Evolutionary conservation across 2,888 invertebrate genomes (phyloP).

Genomic region (Monochamus alternatus): DNA sequence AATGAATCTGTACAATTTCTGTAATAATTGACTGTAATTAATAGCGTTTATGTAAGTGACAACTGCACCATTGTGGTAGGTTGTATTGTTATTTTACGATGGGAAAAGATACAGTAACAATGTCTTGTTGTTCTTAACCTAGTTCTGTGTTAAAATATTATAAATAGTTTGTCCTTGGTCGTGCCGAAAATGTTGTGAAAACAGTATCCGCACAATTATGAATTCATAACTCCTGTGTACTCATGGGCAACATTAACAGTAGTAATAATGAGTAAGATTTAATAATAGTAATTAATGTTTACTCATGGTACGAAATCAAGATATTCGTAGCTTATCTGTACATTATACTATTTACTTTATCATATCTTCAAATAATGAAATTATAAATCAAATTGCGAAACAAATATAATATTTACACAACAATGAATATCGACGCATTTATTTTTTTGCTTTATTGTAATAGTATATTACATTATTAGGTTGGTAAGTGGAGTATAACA

Average conservation of each 20-base stretch:
- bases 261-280: no score
- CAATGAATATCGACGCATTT: no score
- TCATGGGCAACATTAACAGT: neutral
- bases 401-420: no score
- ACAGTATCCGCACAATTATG: neutral
- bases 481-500: no score
- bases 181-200: slow-evolving; percentile 13
- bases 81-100: neutral
- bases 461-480: no score
- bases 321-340: no score
- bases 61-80: neutral
- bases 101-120: neutral
- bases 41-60: neutral
- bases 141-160: neutral
- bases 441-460: no score
- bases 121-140: slow-evolving; percentile 2
- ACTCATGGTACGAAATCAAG: no score
- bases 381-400: no score
- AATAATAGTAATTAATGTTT: no score
- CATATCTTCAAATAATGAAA: no score
- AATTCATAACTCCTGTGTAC: neutral
- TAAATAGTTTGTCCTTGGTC: neutral
- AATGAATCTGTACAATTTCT: neutral
- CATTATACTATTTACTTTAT: no score
- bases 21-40: neutral